phyloP scores from a whole-genome alignment of 2,113 vertebrate genomes.

The Ceuthmochares aereus region DNA sequence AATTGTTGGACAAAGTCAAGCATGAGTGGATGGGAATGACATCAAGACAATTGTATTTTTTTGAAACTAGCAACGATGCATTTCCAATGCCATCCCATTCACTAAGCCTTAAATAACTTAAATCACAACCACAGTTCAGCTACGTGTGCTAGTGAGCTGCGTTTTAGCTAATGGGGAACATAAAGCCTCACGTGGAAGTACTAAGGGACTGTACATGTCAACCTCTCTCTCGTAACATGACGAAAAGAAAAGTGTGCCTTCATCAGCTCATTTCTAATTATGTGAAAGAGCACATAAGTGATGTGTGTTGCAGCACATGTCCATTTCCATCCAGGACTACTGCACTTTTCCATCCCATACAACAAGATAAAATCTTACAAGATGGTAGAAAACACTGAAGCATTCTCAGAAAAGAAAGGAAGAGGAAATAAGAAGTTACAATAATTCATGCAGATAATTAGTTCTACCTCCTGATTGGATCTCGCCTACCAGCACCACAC shows the following conservation, averaged over 20 bases:
- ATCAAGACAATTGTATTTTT: not conserved
- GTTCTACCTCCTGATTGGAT: not conserved
- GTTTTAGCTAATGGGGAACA: not conserved
- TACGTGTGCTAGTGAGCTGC: not conserved
- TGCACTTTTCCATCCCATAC: not conserved
- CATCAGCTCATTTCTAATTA: not conserved
- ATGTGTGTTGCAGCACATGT: not conserved
- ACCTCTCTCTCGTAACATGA: not conserved
- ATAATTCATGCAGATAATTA: not conserved
- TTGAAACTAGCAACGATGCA: not conserved
- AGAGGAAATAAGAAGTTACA: not conserved
- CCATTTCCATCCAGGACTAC: not conserved
- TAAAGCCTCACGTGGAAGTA: not conserved
- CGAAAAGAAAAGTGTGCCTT: not conserved
- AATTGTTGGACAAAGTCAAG: not conserved
- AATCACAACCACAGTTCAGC: not conserved
- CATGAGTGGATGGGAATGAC: not conserved
- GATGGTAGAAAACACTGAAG: not conserved
- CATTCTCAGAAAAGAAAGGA: not conserved
- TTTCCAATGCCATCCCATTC: conserved; percentile 4
- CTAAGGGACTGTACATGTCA: not conserved
- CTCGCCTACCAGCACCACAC: not conserved
- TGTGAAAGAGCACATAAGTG: not conserved
- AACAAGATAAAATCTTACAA: not conserved
- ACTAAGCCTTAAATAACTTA: not conserved